These are phyloP conservation scores for Geodia barretti DNA, from an alignment of 37 sponge, comb jelly and placozoan genomes.

Conservation along the genomic window DNA sequence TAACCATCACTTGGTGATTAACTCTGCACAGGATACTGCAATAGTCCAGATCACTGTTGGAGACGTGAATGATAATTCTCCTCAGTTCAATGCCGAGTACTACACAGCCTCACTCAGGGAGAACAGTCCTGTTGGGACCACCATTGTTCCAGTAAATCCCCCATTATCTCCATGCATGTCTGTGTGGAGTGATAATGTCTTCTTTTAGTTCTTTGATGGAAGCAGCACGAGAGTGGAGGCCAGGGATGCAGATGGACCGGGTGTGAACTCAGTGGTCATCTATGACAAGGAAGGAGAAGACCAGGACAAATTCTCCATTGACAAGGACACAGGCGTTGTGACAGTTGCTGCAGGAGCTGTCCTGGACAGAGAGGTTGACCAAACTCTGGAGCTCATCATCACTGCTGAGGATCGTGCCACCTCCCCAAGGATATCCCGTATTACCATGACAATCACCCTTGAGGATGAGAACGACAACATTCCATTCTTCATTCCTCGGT, in stretches of 20 bases:
- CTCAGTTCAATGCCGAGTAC: background rate
- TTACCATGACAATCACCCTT: slow-evolving; percentile 5
- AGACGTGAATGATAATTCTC: slow-evolving; percentile 22
- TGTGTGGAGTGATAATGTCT: background rate
- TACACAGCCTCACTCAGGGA: slow-evolving; percentile 25
- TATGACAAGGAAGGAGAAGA: slow-evolving; percentile 21
- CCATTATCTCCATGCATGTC: background rate
- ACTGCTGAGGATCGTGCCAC: background rate
- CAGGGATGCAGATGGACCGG: slow-evolving; percentile 37
- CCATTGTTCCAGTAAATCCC: background rate
- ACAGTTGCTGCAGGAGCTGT: slow-evolving; percentile 43
- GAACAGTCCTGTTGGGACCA: slow-evolving; percentile 12
- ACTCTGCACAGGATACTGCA: slow-evolving; percentile 16
- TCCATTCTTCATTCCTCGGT: slow-evolving; percentile 27
- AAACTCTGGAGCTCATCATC: background rate
- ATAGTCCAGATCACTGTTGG: slow-evolving; percentile 3
- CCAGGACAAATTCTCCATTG: slow-evolving; percentile 21
- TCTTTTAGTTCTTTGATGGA: background rate
- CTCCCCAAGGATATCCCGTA: background rate
- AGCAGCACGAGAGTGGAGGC: slow-evolving; percentile 41
- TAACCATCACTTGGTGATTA: background rate
- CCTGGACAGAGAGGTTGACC: slow-evolving; percentile 19
- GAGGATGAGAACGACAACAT: slow-evolving; percentile 34
- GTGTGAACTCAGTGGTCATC: slow-evolving; percentile 34
- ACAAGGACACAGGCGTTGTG: slow-evolving; percentile 29